Conservation (phyloP, 2,113 vertebrate species). For the Silurus asotus region DNA sequence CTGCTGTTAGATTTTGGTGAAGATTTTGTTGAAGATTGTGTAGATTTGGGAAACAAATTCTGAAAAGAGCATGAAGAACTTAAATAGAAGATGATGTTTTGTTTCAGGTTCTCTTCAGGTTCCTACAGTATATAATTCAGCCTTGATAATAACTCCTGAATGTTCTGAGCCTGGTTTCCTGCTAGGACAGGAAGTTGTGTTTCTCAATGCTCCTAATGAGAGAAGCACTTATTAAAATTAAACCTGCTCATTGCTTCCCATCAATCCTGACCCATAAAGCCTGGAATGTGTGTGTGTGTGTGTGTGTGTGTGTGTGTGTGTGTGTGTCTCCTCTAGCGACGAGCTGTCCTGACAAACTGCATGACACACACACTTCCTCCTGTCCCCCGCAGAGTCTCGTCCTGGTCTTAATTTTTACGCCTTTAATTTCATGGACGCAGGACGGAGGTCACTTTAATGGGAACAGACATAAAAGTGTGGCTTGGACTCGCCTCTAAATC, state of each 20-base stretch:
- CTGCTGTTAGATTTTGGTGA: background rate
- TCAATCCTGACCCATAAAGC: slow-evolving; percentile 69
- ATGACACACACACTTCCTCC: slow-evolving; percentile 62
- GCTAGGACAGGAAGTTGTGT: background rate
- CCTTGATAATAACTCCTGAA: background rate
- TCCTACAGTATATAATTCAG: background rate
- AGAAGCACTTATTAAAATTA: slow-evolving; percentile 65
- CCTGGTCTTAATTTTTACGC: slow-evolving; percentile 59
- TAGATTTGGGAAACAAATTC: background rate
- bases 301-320: slow-evolving; percentile 59
- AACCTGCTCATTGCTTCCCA: slow-evolving; percentile 72
- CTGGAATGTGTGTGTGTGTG: slow-evolving; percentile 71
- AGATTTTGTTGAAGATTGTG: background rate
- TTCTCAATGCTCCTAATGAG: slow-evolving; percentile 73
- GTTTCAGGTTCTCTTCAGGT: background rate
- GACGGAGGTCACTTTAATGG: slow-evolving; percentile 69
- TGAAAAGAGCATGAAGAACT: no score
- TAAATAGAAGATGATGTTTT: background rate
- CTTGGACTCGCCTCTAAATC: slow-evolving; percentile 73
- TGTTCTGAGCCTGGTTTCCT: background rate
- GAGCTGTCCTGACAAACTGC: slow-evolving; percentile 80
- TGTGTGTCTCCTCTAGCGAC: slow-evolving; percentile 79
- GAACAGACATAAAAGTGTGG: slow-evolving; percentile 63
- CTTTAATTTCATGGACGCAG: slow-evolving; percentile 68
- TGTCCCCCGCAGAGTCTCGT: slow-evolving; percentile 72